A percentile compares a stretch with the other conserved stretches of the same genome.
phyloP scores from a whole-genome alignment of 2,797 vertebrate species.

The Trachurus trachurus region DNA sequence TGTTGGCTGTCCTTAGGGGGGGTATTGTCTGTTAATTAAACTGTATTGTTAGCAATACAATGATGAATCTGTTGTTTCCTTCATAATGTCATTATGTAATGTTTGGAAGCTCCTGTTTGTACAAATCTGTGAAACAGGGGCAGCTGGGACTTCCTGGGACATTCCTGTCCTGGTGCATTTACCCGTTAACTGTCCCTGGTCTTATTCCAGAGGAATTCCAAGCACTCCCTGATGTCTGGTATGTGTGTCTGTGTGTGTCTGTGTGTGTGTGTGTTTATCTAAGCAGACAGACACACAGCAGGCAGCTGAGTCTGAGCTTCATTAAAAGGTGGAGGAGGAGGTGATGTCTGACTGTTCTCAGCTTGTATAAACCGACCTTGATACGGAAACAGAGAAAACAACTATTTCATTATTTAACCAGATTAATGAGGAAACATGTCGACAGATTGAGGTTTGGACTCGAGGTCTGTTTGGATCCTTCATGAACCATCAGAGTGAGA shows the following conservation, averaged over 20 bases:
- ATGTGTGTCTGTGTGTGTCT: slow-evolving; percentile 24
- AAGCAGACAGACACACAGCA: slow-evolving; percentile 18
- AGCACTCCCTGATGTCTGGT: slow-evolving; percentile 26
- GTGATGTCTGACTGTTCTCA: neutral
- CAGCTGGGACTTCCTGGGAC: slow-evolving; percentile 48
- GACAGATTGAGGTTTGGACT: neutral
- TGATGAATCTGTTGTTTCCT: neutral
- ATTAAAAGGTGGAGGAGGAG: neutral
- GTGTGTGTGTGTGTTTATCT: slow-evolving; percentile 4
- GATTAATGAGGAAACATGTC: neutral
- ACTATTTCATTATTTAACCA: neutral
- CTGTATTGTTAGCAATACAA: neutral
- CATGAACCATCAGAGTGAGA: neutral
- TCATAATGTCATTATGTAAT: neutral
- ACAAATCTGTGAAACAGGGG: neutral
- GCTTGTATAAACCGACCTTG: neutral
- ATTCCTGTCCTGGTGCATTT: slow-evolving; percentile 12
- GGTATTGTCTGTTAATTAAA: neutral
- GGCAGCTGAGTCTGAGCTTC: slow-evolving; percentile 18
- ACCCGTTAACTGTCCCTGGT: slow-evolving; percentile 15
- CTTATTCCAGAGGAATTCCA: slow-evolving; percentile 55
- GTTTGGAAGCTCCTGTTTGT: neutral
- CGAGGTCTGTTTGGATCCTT: neutral
- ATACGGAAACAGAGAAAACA: slow-evolving; percentile 1
- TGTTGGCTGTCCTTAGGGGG: neutral